Percentiles rank a stretch among this genome's conserved stretches.
Evolutionary conservation across 2,888 invertebrate genomes (phyloP).

Genomic region (Cryptus armator): DNA sequence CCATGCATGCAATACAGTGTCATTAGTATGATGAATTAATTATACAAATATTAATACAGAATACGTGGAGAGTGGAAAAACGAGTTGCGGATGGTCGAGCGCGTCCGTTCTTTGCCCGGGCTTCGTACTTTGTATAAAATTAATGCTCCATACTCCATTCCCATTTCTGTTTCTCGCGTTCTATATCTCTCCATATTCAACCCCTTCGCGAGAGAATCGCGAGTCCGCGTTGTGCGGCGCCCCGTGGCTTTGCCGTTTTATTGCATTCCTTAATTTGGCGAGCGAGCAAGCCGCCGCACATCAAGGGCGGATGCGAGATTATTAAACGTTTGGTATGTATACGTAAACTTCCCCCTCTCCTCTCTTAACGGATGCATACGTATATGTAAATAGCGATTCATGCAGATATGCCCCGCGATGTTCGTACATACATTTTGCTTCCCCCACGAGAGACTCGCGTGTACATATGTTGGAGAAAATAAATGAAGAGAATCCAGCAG

Average conservation of each 20-base stretch:
- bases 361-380: background rate
- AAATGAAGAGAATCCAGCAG: slow-evolving; percentile 51
- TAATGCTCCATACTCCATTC: background rate
- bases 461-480: slow-evolving; percentile 25
- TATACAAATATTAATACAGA: background rate
- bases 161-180: background rate
- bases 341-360: background rate
- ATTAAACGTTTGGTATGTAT: slow-evolving; percentile 56
- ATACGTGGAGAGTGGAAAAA: background rate
- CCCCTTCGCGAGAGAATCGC: slow-evolving; percentile 40
- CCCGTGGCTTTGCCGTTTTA: slow-evolving; percentile 59
- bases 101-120: background rate
- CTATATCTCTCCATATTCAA: background rate
- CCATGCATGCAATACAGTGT: background rate
- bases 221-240: slow-evolving; percentile 2
- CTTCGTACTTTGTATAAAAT: background rate
- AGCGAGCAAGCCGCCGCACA: slow-evolving; percentile 38
- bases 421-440: background rate
- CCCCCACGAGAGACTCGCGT: background rate
- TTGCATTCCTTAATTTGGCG: slow-evolving; percentile 66
- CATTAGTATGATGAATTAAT: slow-evolving; percentile 7
- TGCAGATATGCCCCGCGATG: background rate
- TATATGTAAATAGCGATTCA: background rate
- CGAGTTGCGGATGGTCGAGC: background rate
- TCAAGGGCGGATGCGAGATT: slow-evolving; percentile 63